Evolutionary conservation across 2,888 invertebrate genomes (phyloP).

Genomic region (Eilema caniola): DNA sequence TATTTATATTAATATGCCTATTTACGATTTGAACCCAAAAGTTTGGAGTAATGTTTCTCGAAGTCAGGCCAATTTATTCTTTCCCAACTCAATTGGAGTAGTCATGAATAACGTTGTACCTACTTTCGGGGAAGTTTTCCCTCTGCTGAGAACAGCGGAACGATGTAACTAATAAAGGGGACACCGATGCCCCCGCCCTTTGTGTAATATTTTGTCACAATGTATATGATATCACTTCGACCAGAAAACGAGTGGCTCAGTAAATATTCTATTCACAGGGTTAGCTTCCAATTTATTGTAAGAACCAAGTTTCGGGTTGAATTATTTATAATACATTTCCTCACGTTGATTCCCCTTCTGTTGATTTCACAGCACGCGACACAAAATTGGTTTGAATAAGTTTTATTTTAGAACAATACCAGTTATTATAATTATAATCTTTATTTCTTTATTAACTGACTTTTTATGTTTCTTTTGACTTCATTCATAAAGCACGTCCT

Average conservation of each 20-base stretch:
- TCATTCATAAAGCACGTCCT: too few species aligned
- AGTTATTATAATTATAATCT: too few species aligned
- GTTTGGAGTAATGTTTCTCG: conserved; percentile 21
- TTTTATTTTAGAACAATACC: too few species aligned
- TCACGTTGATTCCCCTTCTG: too few species aligned
- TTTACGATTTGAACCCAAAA: conserved; percentile 1
- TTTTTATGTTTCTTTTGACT: too few species aligned
- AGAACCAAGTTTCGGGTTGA: background rate
- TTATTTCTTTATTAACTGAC: too few species aligned
- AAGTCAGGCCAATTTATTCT: conserved; percentile 24
- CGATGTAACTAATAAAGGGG: conserved; percentile 14
- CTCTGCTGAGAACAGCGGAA: conserved; percentile 11
- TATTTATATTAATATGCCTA: conserved; percentile 8
- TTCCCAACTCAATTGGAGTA: conserved; percentile 14
- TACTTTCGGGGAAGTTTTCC: conserved; percentile 15
- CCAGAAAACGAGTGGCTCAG: background rate
- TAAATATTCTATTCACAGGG: background rate
- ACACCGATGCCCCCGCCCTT: background rate
- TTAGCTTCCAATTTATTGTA: background rate
- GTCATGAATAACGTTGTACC: conserved; percentile 26
- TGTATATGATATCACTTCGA: conserved; percentile 1
- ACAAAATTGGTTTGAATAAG: too few species aligned
- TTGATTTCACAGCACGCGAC: background rate
- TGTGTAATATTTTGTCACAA: background rate
- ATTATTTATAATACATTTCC: too few species aligned